Base-by-base conservation (phyloP, 2,888 invertebrate species). In the Agrochola macilenta region DNA sequence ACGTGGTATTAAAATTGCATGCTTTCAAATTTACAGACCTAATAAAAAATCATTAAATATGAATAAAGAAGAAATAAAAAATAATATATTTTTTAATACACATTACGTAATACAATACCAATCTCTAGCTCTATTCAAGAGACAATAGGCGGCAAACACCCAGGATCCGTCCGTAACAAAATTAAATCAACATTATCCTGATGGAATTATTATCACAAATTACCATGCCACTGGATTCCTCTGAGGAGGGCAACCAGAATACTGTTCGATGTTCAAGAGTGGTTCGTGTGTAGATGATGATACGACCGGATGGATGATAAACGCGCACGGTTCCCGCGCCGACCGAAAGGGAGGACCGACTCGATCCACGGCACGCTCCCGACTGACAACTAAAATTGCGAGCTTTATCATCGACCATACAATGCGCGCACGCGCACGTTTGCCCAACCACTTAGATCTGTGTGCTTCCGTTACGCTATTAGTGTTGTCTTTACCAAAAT, bases 181-280 rank as follows among this genome's bases (percentile, higher is more conserved):
- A 89, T 88, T 89, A 88, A 89, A 90, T 86, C 74, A 89, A 86
- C 89, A 88, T 89, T 90, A 92, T 93, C 93, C 93, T 90, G 90
- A 88, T 85, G 88, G 87, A 89, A 91, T 90, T 90, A 88, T 84
- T 83, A 90, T 92, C 95, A 95, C 95, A 92, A 92, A 90, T 96
- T 95, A 96, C 95, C 96, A 96, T 96, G 95, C 95, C 96, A 96
- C 94, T 92, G 94, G 94, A 92, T 91, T 91, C 90, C 90, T 90
- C 89, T 87, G 65, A 89, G 91, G 89, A 89, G 91, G 89, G 90
- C 90, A 90, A 91, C 90, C 91, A 90, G 90, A 89, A 87, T 89
- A 90, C 87, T 86, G 88, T 89, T 85, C 81, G 81, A 88, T 89
- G 88, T 74, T 87, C 87, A 83, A 88, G 84, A 90, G 87, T 82